Evolutionary conservation across 1,140 invertebrate genomes (phyloP), one percentile per base, ranked within the genome.

Genomic region (Patella vulgata): DNA sequence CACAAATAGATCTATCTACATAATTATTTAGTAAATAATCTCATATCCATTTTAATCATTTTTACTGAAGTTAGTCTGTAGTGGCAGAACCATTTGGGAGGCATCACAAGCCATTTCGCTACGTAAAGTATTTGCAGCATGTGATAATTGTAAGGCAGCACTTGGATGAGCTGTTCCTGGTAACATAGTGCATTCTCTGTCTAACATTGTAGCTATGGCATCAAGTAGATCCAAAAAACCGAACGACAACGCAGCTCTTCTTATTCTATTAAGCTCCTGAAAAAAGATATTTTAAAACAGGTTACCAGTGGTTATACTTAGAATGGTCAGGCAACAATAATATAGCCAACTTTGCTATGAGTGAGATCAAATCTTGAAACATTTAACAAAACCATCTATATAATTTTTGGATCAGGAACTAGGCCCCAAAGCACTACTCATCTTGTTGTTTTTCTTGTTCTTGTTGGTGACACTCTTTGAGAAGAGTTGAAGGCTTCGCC

Each of bases 221-320:
- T 87, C 85, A 12, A 88, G 71, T 1, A 88, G 73, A 59, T 87
- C 85, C 51, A 77, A 74, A 73, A 96, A 97, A 8, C 95, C 95
- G 68, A 96, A 89, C 0, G 93, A 91, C 19, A 97, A 87, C 0
- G 95, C 95, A 27, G 94, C 94, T 70, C 92, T 88, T 47, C 95
- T 87, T 12, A 98, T 87, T 55, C 95, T 87, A 80, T 97, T 98
- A 9, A 98, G 83, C 85, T 98, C 96, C 92, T 95, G 73, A 12
- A 78, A 71, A 73, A 70, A 62, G 73, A 72, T 40, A 19, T 8
- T 8, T 36, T 36, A 36, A 36, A 36, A 36, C 33, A n/a, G n/a
- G n/a, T n/a, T n/a, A n/a, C n/a, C n/a, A n/a, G n/a, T n/a, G n/a
- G n/a, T n/a, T n/a, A n/a, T n/a, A n/a, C n/a, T n/a, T n/a, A n/a